Base-by-base conservation (phyloP, 1,140 invertebrate species). In the Sarcophaga bullata region DNA sequence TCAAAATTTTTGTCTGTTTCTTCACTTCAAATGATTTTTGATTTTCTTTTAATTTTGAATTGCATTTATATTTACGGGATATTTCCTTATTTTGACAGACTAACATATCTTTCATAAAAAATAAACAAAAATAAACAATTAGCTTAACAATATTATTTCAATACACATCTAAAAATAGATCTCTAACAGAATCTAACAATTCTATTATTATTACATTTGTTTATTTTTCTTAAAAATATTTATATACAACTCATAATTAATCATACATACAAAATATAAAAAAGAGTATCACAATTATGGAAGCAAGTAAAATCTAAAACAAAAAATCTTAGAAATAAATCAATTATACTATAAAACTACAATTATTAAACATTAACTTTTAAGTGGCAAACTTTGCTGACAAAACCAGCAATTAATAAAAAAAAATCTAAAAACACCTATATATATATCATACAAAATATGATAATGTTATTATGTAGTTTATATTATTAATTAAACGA, bases 321-420 rank as follows among this genome's bases (percentile, higher is more conserved):
- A 84, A 86, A 86, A 76, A 68, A 78, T 78, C 49, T 89, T 88
- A 89, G 87, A 86, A 86, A 86, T 89, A 89, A 87, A 87, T 68
- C 19, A 68, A 68, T 68, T 68, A 68, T 68, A 68, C 8, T 68
- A 8, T 68, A 19, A 68, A 68, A 68, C 17, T 68, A 68, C 17
- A 68, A 68, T 68, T 68, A 68, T 68, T 68, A n/a, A 68, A 68
- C 19, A 68, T 25, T 68, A 19, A 19, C 17, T 19, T 25, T 17
- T 68, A 68, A 68, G 62, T 19, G 17, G 62, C 62, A 68, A 68
- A 68, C 19, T 68, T 68, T 85, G 87, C 87, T 89, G 87, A 89
- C 86, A 89, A 85, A 86, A 89, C 87, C 87, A 89, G 87, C 87
- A 89, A 85, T 86, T 88, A 88, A 86, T 84, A 85, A 89, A 86